Conservation (phyloP, 2,113 vertebrate genomes). For the Lamprotornis superbus region DNA sequence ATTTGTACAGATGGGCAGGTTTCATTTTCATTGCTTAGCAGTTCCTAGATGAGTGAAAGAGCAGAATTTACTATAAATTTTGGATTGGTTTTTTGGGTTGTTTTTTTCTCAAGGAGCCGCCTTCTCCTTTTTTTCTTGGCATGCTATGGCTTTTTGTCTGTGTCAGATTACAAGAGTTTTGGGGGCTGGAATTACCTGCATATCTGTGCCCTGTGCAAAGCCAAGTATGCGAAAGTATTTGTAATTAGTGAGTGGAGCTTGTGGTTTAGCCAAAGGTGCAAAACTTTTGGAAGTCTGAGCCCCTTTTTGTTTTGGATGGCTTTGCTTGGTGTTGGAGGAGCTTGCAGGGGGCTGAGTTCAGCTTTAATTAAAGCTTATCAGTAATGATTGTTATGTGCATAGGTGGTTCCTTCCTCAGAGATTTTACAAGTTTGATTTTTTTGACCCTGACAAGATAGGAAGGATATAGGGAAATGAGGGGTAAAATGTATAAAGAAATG, state of each 20-base stretch:
- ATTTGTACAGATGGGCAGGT: not conserved
- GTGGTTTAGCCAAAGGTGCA: not conserved
- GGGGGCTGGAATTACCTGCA: not conserved
- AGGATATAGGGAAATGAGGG: not conserved
- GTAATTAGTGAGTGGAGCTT: not conserved
- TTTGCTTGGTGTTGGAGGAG: not conserved
- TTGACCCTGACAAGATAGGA: not conserved
- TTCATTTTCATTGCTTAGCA: not conserved
- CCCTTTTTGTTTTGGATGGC: not conserved
- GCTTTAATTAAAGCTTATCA: not conserved
- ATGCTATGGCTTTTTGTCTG: not conserved
- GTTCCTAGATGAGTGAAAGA: not conserved
- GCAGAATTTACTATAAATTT: not conserved
- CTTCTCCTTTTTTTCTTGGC: not conserved
- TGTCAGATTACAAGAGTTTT: not conserved
- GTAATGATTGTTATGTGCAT: not conserved
- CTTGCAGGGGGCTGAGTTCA: not conserved
- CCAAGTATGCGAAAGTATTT: not conserved
- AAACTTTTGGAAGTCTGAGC: not conserved
- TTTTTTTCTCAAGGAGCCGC: not conserved
- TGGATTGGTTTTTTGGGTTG: too few relatives aligned
- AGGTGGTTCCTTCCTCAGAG: not conserved
- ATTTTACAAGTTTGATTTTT: not conserved
- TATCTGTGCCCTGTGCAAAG: not conserved
- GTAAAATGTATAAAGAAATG: not conserved